Evolutionary conservation across 2,797 vertebrate species (phyloP), one percentile per base, ranked within the genome.

Genomic region (Cyprinella venusta): DNA sequence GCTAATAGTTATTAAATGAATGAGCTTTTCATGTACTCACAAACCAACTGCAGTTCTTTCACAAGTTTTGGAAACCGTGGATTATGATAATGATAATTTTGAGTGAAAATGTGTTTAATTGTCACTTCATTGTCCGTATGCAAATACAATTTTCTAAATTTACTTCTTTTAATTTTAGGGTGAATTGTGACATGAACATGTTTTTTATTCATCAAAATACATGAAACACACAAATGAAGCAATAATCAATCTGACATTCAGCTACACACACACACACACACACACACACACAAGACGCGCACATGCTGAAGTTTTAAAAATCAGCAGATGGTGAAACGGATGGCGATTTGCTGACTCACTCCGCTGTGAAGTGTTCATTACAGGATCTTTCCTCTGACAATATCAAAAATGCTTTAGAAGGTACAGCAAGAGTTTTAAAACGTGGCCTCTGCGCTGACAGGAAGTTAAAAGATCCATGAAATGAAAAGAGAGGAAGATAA

Each of bases 301-400:
- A 56, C 72, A 38, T 64, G 40, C 71, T 50, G 52, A 76, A 67
- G 82, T 52, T 82, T 86, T 80, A 76, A 18, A 80, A 85, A 88
- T 86, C 81, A 83, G 78, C 45, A 85, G 77, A 88, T 69, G 71
- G 80, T 18, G 71, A 81, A 86, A 74, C 80, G 80, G 83, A 86
- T 85, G 76, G 3, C 6, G 72, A 65, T 83, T 56, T 85, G 87
- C 84, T 86, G 87, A 88, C 87, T 88, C 84, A 80, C 81, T 84
- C 84, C 16, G 5, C 69, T 63, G 30, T 59, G 78, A 56, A 48
- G 75, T 48, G 16, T 80, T 84, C 76, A 84, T 86, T 84, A 84
- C 56, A 5, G 16, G 79, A 80, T 82, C 48, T 77, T 80, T 81
- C 64, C n/a, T 72, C 67, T 80, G 75, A 86, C 82, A 78, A 86